Evolutionary conservation across 2,888 invertebrate genomes (phyloP), one percentile per base, ranked within the genome.

Genomic region (Mantis religiosa): DNA sequence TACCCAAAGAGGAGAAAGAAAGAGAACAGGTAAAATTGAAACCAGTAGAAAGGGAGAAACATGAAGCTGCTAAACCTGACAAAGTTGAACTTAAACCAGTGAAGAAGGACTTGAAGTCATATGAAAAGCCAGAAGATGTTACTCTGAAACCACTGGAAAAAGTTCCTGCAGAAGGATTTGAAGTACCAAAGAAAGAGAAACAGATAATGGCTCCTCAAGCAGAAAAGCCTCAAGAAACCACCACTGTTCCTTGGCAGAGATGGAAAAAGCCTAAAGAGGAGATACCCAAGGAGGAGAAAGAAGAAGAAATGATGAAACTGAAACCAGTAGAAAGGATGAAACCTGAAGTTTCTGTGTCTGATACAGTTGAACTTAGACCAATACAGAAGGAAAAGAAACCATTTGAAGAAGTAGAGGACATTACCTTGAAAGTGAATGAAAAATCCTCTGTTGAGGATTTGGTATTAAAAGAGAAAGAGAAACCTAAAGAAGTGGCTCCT

Each of bases 31-130:
- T 92, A 0, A 91, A 91, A 20, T 85, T 91, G 87, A 91, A 90
- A 89, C 95, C 89, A 3, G 94, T 96, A 0, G 95, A 95, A 91
- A 93, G 93, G 85, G 93, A 92, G 54, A 71, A 71, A 71, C 54
- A 20, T 89, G 92, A 91, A 34, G 91, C 90, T 87, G 92, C 92
- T 14, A 90, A 91, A 25, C 90, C 91, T 30, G 90, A 91, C 83
- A 90, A 89, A 89, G 88, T 90, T 91, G 84, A 90, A 90, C 3
- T 88, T 82, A 30, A 91, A n/a, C 91, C 91, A 87, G 88, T 90
- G 2, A 84, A 82, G 9, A 71, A 87, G 82, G 90, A 91, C n/a
- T 90, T 90, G 28, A 91, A 91, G 89, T 89, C 90, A 14, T 83
- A 83, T 41, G 91, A 91, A 34, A 54, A 54, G 27, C 27, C n/a